Evolutionary conservation across 2,113 vertebrate species (phyloP).

Genomic region (Pao palembangensis): DNA sequence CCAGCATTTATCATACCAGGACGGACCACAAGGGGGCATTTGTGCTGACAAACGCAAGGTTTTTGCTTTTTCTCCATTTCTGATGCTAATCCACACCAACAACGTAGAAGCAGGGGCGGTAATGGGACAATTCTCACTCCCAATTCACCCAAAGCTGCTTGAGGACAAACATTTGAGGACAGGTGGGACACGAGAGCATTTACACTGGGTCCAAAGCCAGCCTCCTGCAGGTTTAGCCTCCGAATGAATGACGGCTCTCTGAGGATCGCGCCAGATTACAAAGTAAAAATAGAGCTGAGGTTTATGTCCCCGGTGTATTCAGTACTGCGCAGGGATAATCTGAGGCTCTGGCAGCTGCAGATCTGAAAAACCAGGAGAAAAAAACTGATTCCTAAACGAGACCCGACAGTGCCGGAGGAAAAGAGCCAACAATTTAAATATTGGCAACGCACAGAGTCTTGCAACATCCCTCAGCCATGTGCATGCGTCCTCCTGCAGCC

Average conservation of each 20-base stretch:
- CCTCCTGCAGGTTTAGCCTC: constrained; percentile 1
- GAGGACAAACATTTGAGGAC: too few relatives aligned
- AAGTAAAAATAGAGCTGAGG: constrained; percentile 24
- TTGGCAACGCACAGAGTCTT: background rate
- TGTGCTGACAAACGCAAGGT: too few relatives aligned
- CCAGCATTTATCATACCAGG: too few relatives aligned
- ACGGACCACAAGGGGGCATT: too few relatives aligned
- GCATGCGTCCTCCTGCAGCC: constrained; percentile 14
- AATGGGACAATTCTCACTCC: too few relatives aligned
- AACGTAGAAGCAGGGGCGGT: too few relatives aligned
- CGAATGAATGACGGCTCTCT: constrained; percentile 8
- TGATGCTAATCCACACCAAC: too few relatives aligned
- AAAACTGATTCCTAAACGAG: background rate
- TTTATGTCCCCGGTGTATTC: background rate
- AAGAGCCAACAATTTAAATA: constrained; percentile 14
- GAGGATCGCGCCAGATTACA: constrained; percentile 10
- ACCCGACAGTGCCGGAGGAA: constrained; percentile 7
- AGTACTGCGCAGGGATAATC: constrained; percentile 3
- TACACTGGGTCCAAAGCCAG: constrained; percentile 5
- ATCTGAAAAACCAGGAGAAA: background rate
- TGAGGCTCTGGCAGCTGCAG: constrained; percentile 15
- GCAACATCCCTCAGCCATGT: background rate
- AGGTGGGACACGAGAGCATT: background rate
- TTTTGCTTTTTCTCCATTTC: too few relatives aligned
- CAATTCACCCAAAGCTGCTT: too few relatives aligned